Evolutionary conservation across 2,797 vertebrate genomes (phyloP).

Genomic region (Nothura maculosa): DNA sequence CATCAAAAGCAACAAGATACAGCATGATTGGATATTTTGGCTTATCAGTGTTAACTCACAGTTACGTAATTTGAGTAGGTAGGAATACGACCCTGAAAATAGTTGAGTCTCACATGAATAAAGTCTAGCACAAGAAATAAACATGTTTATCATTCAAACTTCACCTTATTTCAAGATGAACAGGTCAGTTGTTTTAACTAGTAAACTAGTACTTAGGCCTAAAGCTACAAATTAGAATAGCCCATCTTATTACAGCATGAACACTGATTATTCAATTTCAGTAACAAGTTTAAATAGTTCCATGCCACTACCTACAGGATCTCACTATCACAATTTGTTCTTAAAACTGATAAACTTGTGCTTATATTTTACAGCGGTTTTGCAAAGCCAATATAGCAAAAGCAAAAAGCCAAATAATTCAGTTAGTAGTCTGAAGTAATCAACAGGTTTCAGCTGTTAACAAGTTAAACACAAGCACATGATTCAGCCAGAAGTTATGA

Average conservation of each 20-base stretch:
- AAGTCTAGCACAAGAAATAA: background rate
- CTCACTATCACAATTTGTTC: background rate
- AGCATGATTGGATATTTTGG: rapidly evolving
- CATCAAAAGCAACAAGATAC: background rate
- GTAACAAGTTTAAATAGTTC: background rate
- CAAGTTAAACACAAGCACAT: background rate
- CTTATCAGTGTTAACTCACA: background rate
- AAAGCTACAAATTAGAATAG: background rate
- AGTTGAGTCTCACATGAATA: background rate
- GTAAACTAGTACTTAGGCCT: background rate
- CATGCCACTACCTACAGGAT: background rate
- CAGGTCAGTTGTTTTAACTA: background rate
- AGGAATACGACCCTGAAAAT: too few species aligned
- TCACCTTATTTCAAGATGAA: background rate
- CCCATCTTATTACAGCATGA: background rate
- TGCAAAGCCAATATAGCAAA: background rate
- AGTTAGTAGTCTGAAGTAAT: background rate
- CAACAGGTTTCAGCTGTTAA: background rate
- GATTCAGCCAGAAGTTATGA: background rate
- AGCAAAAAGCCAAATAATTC: background rate
- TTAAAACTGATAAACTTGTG: background rate
- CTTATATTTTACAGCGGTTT: background rate
- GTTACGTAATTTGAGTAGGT: background rate
- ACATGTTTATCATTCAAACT: background rate
- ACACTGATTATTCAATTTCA: background rate